These are phyloP conservation scores for Sebastes hopkinsi DNA, from an alignment of 2,797 vertebrate species.

Conservation along the genomic window DNA sequence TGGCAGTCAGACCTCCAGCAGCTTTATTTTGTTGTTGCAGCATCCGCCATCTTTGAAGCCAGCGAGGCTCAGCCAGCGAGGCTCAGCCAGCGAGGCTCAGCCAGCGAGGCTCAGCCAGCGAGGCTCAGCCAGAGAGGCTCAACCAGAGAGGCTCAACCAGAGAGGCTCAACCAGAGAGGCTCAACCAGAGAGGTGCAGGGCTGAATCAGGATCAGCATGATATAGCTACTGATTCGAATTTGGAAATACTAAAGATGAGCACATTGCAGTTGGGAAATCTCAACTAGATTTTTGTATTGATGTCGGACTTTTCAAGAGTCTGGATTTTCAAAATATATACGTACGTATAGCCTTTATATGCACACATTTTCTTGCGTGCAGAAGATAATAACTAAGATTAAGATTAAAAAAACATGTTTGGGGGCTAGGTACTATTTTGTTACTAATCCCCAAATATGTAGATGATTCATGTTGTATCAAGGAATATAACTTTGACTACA, in stretches of 20 bases:
- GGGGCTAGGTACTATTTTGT: neutral
- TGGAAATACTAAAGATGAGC: neutral
- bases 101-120: neutral
- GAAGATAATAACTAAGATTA: neutral
- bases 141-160: no score
- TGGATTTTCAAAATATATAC: neutral
- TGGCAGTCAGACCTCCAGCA: conserved; percentile 26
- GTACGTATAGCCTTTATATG: neutral
- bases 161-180: neutral
- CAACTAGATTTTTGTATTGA: neutral
- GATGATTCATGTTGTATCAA: neutral
- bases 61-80: neutral
- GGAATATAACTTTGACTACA: neutral
- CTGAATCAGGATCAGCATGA: conserved; percentile 36
- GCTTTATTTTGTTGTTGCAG: conserved; percentile 16
- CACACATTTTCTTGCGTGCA: neutral
- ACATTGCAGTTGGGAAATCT: neutral
- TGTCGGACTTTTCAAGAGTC: neutral
- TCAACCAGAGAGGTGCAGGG: neutral
- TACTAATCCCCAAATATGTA: neutral
- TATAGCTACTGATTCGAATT: neutral
- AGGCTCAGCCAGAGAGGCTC: neutral
- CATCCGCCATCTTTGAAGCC: neutral
- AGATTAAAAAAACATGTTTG: neutral
- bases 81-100: conserved; percentile 6